Evolutionary conservation across 2,113 vertebrate species (phyloP).

Genomic region (Vulpes vulpes): DNA sequence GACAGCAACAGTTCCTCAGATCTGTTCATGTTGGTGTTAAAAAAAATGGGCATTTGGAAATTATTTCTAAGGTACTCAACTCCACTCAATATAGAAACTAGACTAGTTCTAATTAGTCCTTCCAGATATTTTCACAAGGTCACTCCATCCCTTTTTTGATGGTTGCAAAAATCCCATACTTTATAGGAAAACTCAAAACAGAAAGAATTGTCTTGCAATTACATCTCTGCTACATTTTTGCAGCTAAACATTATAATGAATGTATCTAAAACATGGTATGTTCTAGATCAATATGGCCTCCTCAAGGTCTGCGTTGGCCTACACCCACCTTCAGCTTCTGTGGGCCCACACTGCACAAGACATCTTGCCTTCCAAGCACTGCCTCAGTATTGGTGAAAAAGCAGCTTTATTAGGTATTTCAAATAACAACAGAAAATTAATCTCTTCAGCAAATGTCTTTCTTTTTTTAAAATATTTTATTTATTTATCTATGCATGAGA

Average conservation of each 20-base stretch:
- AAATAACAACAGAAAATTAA: background rate
- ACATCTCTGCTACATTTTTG: background rate
- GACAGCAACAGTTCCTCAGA: background rate
- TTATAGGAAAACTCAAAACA: background rate
- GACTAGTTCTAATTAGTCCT: background rate
- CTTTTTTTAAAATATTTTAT: background rate
- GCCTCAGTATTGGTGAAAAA: background rate
- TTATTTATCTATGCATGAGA: too few species aligned
- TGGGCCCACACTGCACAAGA: background rate
- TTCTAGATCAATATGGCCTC: background rate
- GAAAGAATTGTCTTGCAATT: background rate
- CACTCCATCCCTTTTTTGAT: background rate
- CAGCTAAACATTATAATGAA: background rate
- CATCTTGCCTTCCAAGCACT: background rate
- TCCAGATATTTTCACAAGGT: background rate
- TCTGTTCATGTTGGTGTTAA: background rate
- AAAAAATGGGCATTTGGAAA: background rate
- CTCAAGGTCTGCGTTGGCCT: background rate
- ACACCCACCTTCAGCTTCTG: background rate
- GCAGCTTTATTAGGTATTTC: background rate
- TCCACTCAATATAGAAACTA: conserved; percentile 4
- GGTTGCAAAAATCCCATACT: background rate
- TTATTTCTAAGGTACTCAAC: background rate
- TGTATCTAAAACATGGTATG: background rate
- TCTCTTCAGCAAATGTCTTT: background rate